Evolutionary conservation across 2,888 invertebrate species (phyloP).

Genomic region (Idaea aversata): DNA sequence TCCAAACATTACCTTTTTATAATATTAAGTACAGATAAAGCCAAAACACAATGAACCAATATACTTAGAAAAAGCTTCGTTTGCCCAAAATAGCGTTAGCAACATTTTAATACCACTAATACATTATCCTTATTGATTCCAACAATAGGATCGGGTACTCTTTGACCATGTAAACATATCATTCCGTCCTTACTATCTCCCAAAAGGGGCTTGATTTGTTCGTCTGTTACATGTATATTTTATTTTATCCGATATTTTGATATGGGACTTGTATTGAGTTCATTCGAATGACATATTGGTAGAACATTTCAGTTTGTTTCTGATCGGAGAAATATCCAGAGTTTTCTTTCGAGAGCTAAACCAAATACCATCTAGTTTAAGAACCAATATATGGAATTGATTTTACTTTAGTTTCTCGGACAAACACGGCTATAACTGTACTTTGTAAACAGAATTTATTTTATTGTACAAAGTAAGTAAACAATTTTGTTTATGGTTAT

Average conservation of each 20-base stretch:
- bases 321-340: conserved; percentile 57
- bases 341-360: conserved; percentile 61
- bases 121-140: conserved; percentile 69
- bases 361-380: conserved; percentile 56
- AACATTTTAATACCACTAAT: conserved; percentile 71
- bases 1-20: not conserved
- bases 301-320: conserved; percentile 63
- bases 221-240: conserved; percentile 71
- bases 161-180: conserved; percentile 69
- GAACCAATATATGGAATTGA: conserved; percentile 61
- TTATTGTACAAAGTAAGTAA: conserved; percentile 5
- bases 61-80: conserved; percentile 27
- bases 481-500: conserved; percentile 5
- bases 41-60: conserved; percentile 23
- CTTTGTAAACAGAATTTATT: not conserved
- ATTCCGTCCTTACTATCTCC: conserved; percentile 54
- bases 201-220: conserved; percentile 54
- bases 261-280: conserved; percentile 66
- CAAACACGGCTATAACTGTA: conserved; percentile 10
- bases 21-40: not conserved
- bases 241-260: conserved; percentile 64
- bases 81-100: conserved; percentile 44
- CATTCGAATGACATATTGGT: conserved; percentile 76
- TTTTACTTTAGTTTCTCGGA: conserved; percentile 43
- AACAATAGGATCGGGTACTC: conserved; percentile 60